phyloP scores from a whole-genome alignment of 2,113 vertebrate genomes.

The Lethenteron reissneri region DNA sequence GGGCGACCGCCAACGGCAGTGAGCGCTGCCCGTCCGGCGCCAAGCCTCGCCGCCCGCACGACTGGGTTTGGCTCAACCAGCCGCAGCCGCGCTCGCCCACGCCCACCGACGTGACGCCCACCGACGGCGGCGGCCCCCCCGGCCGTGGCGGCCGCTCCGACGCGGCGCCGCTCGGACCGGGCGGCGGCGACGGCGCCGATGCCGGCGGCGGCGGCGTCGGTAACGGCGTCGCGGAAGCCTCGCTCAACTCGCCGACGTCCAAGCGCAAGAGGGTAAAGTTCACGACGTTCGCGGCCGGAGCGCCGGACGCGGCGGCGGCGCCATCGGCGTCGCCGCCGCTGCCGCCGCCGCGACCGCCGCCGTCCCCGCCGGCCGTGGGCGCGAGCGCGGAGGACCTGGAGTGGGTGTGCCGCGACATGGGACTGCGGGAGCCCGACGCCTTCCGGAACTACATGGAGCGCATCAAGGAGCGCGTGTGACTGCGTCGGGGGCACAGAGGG shows the following conservation, averaged over 20 bases:
- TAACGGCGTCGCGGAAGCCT: conserved; percentile 61
- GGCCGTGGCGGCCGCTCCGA: conserved; percentile 89
- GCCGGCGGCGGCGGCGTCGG: conserved; percentile 61
- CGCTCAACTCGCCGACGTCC: conserved; percentile 69
- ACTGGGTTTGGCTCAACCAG: conserved; percentile 93
- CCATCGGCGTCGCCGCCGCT: conserved; percentile 83
- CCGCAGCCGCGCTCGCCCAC: conserved; percentile 52
- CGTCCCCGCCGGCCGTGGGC: too few species aligned
- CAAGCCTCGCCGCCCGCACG: conserved; percentile 23
- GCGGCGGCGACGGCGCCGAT: conserved; percentile 29
- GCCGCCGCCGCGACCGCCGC: conserved; percentile 64
- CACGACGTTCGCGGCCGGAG: conserved; percentile 53
- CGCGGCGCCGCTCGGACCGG: conserved; percentile 62
- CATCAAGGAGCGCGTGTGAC: conserved; percentile 74
- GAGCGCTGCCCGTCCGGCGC: not conserved
- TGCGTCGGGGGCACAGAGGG: too few species aligned
- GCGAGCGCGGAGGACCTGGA: conserved; percentile 69
- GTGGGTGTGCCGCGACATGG: conserved; percentile 91
- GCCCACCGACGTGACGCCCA: conserved; percentile 49
- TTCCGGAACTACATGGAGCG: conserved; percentile 83
- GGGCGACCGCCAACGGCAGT: not conserved
- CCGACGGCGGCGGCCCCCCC: conserved; percentile 64
- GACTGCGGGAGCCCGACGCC: conserved; percentile 66
- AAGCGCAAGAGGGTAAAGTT: conserved; percentile 96
- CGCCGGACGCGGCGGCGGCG: conserved; percentile 31